These are phyloP conservation scores for Orius laevigatus DNA, from an alignment of 1,140 invertebrate species.

Conservation along the genomic window DNA sequence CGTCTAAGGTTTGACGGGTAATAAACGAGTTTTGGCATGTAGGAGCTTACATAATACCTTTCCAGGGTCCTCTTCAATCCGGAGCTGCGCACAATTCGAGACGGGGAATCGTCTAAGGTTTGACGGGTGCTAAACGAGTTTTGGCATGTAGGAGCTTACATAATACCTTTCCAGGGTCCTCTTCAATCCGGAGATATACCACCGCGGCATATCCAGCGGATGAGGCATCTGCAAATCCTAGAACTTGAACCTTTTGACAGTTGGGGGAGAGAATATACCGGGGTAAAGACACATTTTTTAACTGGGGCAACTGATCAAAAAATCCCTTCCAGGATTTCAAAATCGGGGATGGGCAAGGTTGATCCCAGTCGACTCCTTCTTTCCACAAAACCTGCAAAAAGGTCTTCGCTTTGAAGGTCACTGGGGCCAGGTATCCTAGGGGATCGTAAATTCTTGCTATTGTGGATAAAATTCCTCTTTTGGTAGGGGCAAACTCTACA, in stretches of 20 bases:
- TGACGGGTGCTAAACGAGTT: not conserved
- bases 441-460: constrained; percentile 28
- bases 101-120: not conserved
- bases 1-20: not conserved
- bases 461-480: constrained; percentile 23
- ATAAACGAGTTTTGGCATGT: not conserved
- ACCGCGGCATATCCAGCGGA: not conserved
- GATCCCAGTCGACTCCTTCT: constrained; percentile 25
- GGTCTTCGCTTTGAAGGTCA: constrained; percentile 25
- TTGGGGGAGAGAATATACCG: not conserved
- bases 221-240: constrained; percentile 8
- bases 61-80: not conserved
- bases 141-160: not conserved
- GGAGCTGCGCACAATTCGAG: not conserved
- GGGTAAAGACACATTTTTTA: not conserved
- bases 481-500: constrained; percentile 16
- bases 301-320: not conserved
- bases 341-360: constrained; percentile 20
- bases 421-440: too few relatives aligned
- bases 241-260: constrained; percentile 12
- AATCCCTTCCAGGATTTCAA: constrained; percentile 18
- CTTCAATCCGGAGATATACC: not conserved
- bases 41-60: not conserved
- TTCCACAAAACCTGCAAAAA: constrained; percentile 27
- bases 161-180: not conserved